phyloP scores from a whole-genome alignment of 2,888 invertebrate species.

The Rhyacophila evoluta region DNA sequence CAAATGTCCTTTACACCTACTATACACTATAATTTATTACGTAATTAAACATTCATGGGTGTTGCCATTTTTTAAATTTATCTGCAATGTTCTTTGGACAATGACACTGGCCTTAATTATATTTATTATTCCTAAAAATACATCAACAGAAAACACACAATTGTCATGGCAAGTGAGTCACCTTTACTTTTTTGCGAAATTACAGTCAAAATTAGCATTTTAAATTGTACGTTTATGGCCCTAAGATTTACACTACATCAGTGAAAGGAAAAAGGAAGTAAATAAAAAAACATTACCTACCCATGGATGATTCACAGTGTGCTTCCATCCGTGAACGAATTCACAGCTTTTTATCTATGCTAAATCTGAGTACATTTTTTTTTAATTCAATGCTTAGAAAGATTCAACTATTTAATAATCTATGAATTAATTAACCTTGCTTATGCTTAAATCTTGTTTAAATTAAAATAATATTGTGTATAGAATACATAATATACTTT shows the following conservation, averaged over 20 bases:
- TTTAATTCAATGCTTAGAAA: neutral
- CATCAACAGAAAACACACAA: neutral
- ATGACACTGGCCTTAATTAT: neutral
- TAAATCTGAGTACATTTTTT: neutral
- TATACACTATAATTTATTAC: no score
- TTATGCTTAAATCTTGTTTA: neutral
- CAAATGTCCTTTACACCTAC: no score
- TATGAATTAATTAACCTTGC: constrained; percentile 9
- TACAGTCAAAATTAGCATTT: constrained; percentile 3
- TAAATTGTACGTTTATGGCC: neutral
- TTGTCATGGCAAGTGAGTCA: neutral
- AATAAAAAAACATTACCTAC: neutral
- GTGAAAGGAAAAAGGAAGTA: constrained; percentile 22
- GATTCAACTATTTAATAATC: neutral
- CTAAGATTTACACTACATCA: neutral
- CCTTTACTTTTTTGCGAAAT: neutral
- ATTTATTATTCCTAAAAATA: neutral
- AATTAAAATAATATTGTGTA: neutral
- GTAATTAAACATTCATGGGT: neutral
- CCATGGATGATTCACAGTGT: neutral
- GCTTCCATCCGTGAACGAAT: neutral
- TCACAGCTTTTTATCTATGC: constrained; percentile 24
- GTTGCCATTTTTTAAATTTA: neutral
- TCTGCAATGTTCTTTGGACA: neutral
- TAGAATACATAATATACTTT: neutral